Base-by-base conservation (phyloP, 2,797 vertebrate species). In the Eulemur coronatus region DNA sequence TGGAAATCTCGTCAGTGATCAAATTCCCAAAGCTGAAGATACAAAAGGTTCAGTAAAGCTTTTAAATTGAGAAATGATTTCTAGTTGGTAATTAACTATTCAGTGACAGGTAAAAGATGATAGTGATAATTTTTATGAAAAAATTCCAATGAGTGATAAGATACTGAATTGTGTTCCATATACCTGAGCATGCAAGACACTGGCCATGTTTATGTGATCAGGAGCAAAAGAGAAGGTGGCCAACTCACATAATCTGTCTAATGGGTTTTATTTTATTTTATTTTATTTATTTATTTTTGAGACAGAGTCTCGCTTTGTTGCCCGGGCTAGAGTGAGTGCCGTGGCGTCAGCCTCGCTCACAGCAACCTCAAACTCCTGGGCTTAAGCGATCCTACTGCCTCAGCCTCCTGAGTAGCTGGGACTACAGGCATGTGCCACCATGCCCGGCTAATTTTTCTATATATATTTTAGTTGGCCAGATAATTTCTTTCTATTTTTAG, bases 31-130 rank as follows among this genome's bases (percentile, higher is more conserved):
- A 72, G 75, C 43, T 33, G 10, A 79, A 22, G 9, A n/a, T 63
- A 82, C 84, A 55, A 86, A 96, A 98, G 79, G 8, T 84, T 41
- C 75, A 96, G 65, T 98, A 98, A 98, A 98, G 92, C 95, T 86
- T 46, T 92, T 96, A 84, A 76, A 24, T 80, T 95, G 41, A 89
- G 30, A 80, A 73, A 67, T 97, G 41, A 35, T 93, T 91, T 94
- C 65, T 81, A 46, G n/a, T 96, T 93, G 30, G 46, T 97, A 85
- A 95, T 41, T 96, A 90, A 79, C 43, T 87, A 28, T 67, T 94
- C n/a, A 72, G 9, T 57, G 46, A 65, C 72, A 94, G 73, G 22
- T 67, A 57, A 84, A 96, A 85, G 50, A 91, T 30, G 10, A 17
- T 38, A 55, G 43, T 76, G 48, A 80, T 89, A 12, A 12, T 70